A percentile compares a stretch with the other conserved stretches of the same genome.
These are phyloP conservation scores for Pandemis heparana DNA, from an alignment of 2,888 invertebrate species.

Conservation along the genomic window DNA sequence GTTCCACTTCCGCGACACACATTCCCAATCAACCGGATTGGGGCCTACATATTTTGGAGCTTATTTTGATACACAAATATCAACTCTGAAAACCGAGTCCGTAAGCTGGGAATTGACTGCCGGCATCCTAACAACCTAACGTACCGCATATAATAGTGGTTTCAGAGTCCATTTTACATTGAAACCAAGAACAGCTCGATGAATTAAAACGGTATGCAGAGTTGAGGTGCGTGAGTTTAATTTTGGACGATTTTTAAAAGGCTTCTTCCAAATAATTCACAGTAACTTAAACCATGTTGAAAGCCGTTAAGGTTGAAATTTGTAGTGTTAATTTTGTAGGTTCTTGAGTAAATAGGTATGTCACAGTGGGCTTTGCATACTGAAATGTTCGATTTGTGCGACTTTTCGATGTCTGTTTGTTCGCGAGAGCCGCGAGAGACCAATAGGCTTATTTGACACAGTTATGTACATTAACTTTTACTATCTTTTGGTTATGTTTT, in stretches of 20 bases:
- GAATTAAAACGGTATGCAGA: constrained; percentile 73
- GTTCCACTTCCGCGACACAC: constrained; percentile 74
- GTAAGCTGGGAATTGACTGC: constrained; percentile 46
- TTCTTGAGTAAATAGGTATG: constrained; percentile 54
- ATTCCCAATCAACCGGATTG: constrained; percentile 79
- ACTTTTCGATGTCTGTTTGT: constrained; percentile 52
- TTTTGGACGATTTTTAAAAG: constrained; percentile 67
- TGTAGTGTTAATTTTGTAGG: constrained; percentile 50
- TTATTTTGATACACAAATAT: constrained; percentile 48
- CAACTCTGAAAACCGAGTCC: constrained; percentile 49
- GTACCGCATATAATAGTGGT: neutral
- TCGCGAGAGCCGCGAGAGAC: constrained; percentile 48
- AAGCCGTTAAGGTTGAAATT: constrained; percentile 45
- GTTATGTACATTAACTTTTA: constrained; percentile 59
- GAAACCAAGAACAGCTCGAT: constrained; percentile 57
- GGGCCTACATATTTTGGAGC: constrained; percentile 74
- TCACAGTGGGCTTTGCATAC: constrained; percentile 61
- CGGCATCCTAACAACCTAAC: constrained; percentile 3
- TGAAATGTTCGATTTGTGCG: constrained; percentile 54
- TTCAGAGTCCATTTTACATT: constrained; percentile 55
- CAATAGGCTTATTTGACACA: constrained; percentile 47
- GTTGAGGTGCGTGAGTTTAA: constrained; percentile 65
- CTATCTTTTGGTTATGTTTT: constrained; percentile 55
- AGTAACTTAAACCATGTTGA: constrained; percentile 41
- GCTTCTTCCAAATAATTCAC: constrained; percentile 46